phyloP scores from a whole-genome alignment of 2,113 vertebrate species.

The Oreocharis arfaki region DNA sequence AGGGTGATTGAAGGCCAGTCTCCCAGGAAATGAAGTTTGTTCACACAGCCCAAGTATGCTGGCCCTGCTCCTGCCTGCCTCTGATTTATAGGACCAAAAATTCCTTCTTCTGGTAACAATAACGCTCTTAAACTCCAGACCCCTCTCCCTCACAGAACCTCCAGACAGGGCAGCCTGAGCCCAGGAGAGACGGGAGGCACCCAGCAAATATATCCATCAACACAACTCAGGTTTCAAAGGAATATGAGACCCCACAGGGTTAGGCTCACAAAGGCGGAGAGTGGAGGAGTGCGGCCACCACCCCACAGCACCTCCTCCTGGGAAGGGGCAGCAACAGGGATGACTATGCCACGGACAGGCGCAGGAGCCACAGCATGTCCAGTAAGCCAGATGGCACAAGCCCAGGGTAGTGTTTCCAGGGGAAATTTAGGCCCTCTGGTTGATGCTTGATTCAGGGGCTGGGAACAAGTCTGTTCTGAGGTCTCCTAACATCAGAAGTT shows the following conservation, averaged over 20 bases:
- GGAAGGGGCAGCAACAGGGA: neutral
- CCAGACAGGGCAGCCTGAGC: conserved; percentile 29
- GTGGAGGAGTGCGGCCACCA: neutral
- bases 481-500: neutral
- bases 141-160: conserved; percentile 60
- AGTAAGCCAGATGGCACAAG: neutral
- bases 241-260: neutral
- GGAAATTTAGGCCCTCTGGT: neutral
- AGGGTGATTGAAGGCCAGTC: conserved; percentile 75
- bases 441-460: neutral
- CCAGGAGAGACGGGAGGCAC: conserved; percentile 37
- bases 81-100: conserved; percentile 73
- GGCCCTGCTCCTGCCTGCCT: conserved; percentile 63
- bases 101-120: conserved; percentile 72
- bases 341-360: neutral
- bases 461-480: neutral
- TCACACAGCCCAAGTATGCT: conserved; percentile 75
- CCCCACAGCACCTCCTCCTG: neutral
- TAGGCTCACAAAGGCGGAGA: neutral
- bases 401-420: neutral
- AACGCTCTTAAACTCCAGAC: conserved; percentile 70
- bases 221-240: conserved; percentile 51
- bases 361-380: neutral
- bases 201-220: conserved; percentile 58
- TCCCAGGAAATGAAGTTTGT: conserved; percentile 77